Conservation (phyloP, 2,888 invertebrate species). For the Heliconius charithonia region DNA sequence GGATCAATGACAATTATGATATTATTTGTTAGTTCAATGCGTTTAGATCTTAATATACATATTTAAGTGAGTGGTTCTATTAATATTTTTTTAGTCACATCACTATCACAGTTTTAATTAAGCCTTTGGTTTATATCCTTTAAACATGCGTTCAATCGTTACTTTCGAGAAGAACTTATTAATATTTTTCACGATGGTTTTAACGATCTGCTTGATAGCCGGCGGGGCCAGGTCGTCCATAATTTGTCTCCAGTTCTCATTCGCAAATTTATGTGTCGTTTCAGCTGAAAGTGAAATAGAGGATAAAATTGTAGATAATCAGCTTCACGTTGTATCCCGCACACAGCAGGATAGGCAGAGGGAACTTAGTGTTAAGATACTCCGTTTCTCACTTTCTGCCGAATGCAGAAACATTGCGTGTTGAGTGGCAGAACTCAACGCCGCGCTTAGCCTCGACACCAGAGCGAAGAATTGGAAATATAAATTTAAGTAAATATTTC, state of each 20-base stretch:
- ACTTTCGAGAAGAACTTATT: conserved; percentile 75
- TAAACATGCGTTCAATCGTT: conserved; percentile 58
- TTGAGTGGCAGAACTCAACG: no score
- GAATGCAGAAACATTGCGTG: not conserved
- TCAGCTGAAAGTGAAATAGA: conserved; percentile 50
- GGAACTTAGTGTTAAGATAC: not conserved
- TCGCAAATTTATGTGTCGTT: conserved; percentile 72
- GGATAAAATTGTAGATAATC: not conserved
- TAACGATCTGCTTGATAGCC: conserved; percentile 75
- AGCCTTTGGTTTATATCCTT: conserved; percentile 54
- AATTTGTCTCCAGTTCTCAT: conserved; percentile 76
- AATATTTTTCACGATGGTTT: conserved; percentile 68
- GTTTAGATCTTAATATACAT: no score
- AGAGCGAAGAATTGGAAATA: no score
- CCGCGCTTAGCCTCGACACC: no score
- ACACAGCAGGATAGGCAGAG: not conserved
- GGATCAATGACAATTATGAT: not conserved
- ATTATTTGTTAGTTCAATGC: not conserved
- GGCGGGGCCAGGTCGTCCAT: conserved; percentile 80
- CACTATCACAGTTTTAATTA: conserved; percentile 23
- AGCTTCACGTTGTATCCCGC: not conserved
- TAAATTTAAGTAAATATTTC: no score
- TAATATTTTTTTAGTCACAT: not conserved
- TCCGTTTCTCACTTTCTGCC: not conserved
- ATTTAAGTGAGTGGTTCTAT: not conserved